Evolutionary conservation across 1,140 invertebrate species (phyloP), one percentile per base, ranked within the genome.

Genomic region (Uloborus diversus): DNA sequence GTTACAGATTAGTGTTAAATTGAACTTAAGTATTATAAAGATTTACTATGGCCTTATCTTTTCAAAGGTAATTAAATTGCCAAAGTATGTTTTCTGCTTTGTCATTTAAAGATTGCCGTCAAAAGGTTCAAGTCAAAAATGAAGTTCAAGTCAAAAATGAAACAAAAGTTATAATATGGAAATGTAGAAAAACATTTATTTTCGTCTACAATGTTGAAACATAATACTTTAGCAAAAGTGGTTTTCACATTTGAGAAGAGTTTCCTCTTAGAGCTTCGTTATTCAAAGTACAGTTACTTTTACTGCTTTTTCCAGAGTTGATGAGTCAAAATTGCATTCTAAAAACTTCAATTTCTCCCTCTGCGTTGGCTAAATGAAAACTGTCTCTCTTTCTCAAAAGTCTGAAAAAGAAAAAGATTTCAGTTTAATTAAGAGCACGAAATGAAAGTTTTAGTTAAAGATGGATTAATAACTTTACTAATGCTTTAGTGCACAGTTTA

Each of bases 221-320:
- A 32, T 35, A 49, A 30, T 65, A 25, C 35, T 42, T 68, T 68
- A 30, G 14, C 1, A 57, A 57, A 57, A 33, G 56, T 57, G 4
- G 5, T 49, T 25, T 65, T 30, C 17, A 25, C 28, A 51, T 70
- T 35, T 47, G 20, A n/a, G n/a, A 42, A 42, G 17, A 42, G 17
- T 42, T 42, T 42, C 17, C 37, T 42, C 17, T 42, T 42, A 17
- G 17, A 9, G 37, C 51, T n/a, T 11, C 20, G 51, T n/a, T 56
- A 7, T 79, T 79, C 76, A 79, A 69, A 79, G 69, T 13, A 79
- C 76, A 27, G 76, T 79, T 11, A 79, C 76, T 79, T 79, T 79
- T 5, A 79, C 76, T 23, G 76, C 76, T 79, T 79, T 65, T 68
- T 61, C 76, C 20, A 78, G 47, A 42, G 62, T n/a, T 30, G 51